Evolutionary conservation across 2,888 invertebrate genomes (phyloP), one percentile per base, ranked within the genome.

Genomic region (Amphimallon solstitiale): DNA sequence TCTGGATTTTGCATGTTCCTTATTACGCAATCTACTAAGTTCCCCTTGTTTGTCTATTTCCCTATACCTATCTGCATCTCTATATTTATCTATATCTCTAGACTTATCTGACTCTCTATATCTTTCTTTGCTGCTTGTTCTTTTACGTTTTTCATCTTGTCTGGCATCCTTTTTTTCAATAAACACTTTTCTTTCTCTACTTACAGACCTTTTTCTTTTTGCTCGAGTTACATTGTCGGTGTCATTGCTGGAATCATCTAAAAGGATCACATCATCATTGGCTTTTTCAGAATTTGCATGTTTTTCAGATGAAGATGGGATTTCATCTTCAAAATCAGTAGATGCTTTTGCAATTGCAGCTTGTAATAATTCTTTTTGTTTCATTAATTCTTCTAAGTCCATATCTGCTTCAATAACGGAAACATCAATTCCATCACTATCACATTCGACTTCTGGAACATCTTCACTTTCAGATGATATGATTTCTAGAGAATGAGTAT

Each of bases 351-450:
- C 86, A 78, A 91, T 93, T 68, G 93, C 93, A 38, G 93, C 93
- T 82, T 94, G 94, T 46, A 94, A 83, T 45, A 90, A 75, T 76
- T 93, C 94, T 83, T 95, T 95, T 79, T 95, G 94, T 75, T 90
- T 90, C 94, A 95, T 95, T 65, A 95, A 83, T 72, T 95, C 95
- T 77, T 95, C 95, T 23, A 95, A 82, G 79, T 95, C 94, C 73
- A 94, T 88, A 75, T 94, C 94, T 71, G 94, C 94, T 79, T 94
- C 94, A 65, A 92, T 90, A 65, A 92, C 87, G 6, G 87, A 87
- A 65, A 93, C 87, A 70, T 88, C 85, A 29, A 87, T 86, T 72
- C 92, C 92, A 29, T 91, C 90, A 77, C 90, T 90, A 12, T 86
- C 89, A 73, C 88, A 88, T 77, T 90, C 90, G 56, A 85, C 86